Evolutionary conservation across 2,113 vertebrate species (phyloP).

Genomic region (Stigmatopora argus): DNA sequence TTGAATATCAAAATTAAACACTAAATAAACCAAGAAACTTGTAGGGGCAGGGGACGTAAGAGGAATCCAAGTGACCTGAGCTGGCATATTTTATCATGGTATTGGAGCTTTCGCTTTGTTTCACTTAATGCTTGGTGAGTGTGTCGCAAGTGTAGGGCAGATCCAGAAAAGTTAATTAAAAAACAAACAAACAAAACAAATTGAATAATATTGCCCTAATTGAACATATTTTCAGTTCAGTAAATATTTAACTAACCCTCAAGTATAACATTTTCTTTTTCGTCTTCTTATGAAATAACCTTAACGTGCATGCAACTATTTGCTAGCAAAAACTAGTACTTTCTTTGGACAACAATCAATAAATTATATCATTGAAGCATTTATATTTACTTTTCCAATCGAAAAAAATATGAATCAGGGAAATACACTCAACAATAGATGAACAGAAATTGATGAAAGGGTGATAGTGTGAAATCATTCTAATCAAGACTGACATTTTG

Average conservation of each 20-base stretch:
- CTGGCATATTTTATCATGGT: too few relatives aligned
- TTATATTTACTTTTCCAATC: background rate
- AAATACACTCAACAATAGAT: background rate
- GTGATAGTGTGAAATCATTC: background rate
- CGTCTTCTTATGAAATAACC: background rate
- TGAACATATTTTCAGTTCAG: too few relatives aligned
- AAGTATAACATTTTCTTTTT: too few relatives aligned
- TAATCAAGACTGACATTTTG: conserved; percentile 28
- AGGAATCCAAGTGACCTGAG: conserved; percentile 13
- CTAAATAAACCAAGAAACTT: background rate
- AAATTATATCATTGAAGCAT: background rate
- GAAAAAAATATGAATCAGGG: background rate
- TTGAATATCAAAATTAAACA: conserved; percentile 2
- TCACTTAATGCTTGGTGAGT: too few relatives aligned
- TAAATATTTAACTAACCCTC: too few relatives aligned
- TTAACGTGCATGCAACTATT: background rate
- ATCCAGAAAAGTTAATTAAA: too few relatives aligned
- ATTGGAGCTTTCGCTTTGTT: too few relatives aligned
- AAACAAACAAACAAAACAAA: too few relatives aligned
- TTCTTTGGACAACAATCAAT: background rate
- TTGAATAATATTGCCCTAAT: too few relatives aligned
- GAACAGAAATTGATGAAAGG: background rate
- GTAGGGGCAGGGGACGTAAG: background rate
- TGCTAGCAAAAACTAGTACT: background rate
- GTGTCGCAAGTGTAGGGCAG: too few relatives aligned